Conservation (phyloP, 1,140 invertebrate genomes). For the Agrilus planipennis region DNA sequence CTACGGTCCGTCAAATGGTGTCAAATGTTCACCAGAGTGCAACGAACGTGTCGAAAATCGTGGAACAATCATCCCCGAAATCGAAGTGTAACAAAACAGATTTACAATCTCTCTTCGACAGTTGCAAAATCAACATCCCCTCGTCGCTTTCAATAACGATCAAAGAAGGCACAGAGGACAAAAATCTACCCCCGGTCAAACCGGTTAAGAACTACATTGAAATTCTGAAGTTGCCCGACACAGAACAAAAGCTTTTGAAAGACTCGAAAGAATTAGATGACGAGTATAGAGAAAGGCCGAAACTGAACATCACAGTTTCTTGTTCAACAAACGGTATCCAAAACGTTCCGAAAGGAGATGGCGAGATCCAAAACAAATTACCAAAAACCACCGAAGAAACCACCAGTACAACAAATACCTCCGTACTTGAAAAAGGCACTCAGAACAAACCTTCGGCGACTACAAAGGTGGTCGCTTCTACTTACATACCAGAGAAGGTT, state of each 20-base stretch:
- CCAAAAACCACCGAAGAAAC: not conserved
- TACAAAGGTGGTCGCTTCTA: too few species aligned
- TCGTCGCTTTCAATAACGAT: constrained; percentile 46
- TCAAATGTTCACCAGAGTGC: constrained; percentile 12
- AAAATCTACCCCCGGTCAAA: constrained; percentile 25
- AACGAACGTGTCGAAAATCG: constrained; percentile 12
- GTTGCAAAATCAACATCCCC: constrained; percentile 46
- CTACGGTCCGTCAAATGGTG: constrained; percentile 9
- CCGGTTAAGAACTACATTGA: constrained; percentile 47
- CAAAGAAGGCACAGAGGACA: constrained; percentile 28
- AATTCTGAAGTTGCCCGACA: constrained; percentile 44
- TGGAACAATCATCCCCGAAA: constrained; percentile 10
- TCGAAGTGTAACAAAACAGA: constrained; percentile 30
- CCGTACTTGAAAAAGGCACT: constrained; percentile 12
- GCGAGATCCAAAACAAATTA: not conserved
- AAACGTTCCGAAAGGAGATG: too few species aligned
- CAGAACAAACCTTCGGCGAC: constrained; percentile 9
- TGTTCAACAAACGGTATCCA: too few species aligned
- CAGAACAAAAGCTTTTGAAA: too few species aligned
- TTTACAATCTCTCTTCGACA: constrained; percentile 41
- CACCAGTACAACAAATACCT: constrained; percentile 10
- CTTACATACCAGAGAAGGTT: not conserved
- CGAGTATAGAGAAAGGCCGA: too few species aligned
- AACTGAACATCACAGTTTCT: too few species aligned
- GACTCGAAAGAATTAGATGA: too few species aligned